These are phyloP conservation scores for Agonopterix heracliana DNA, from an alignment of 2,888 invertebrate genomes.

Conservation along the genomic window DNA sequence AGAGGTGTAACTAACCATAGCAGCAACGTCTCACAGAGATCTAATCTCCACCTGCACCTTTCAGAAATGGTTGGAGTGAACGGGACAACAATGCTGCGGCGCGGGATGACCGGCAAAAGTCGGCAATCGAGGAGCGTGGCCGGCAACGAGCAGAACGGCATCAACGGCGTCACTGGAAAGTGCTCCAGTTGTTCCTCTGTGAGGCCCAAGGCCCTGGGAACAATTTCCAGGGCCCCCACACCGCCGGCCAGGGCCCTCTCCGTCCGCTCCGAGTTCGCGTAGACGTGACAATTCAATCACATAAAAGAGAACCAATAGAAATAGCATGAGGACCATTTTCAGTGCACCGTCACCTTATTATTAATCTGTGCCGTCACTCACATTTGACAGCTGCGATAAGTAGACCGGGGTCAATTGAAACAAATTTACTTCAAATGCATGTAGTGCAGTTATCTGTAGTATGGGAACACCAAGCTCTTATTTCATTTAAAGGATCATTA, in stretches of 20 bases:
- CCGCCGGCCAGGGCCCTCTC: constrained; percentile 25
- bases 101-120: constrained; percentile 22
- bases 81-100: constrained; percentile 19
- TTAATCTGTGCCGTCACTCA: too few species aligned
- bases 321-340: too few species aligned
- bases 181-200: constrained; percentile 24
- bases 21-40: not conserved
- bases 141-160: constrained; percentile 2
- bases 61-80: constrained; percentile 35
- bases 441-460: too few species aligned
- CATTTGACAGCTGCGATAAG: too few species aligned
- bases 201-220: constrained; percentile 5
- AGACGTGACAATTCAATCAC: not conserved
- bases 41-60: constrained; percentile 2
- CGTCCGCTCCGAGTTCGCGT: constrained; percentile 28
- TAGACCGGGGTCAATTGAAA: too few species aligned
- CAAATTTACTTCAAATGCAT: too few species aligned
- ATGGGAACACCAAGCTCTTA: too few species aligned
- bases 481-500: too few species aligned
- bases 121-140: constrained; percentile 12
- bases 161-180: constrained; percentile 10
- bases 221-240: constrained; percentile 3
- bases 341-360: too few species aligned
- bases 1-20: not conserved
- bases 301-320: too few species aligned